Evolutionary conservation across 2,888 invertebrate species (phyloP), one percentile per base, ranked within the genome.

Genomic region (Leptopilina syphax): DNA sequence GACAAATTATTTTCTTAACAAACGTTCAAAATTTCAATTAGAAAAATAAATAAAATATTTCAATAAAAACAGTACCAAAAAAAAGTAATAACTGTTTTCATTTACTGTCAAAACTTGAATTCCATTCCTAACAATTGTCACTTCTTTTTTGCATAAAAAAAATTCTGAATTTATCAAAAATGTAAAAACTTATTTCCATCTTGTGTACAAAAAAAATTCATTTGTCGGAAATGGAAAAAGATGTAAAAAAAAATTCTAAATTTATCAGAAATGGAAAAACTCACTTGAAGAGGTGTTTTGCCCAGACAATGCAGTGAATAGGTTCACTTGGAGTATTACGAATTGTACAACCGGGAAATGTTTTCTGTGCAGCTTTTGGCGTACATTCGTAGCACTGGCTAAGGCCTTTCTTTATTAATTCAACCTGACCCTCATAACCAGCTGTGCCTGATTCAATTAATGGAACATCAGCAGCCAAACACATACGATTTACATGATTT

Each of bases 271-370:
- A 34, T 13, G 54, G 7, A 50, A n/a, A 76, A 41, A 93, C 94
- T 93, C 92, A 97, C 96, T 99, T 99, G 93, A 99, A 99, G 10
- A 99, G 94, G 93, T 99, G 98, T 92, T 99, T 99, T 0, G 98
- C 97, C 99, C 99, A 99, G 27, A 99, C 99, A 85, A 99, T 98
- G 92, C 99, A 99, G 92, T 99, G 99, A 86, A 99, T 98, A 0
- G 98, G 98, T 92, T 99, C 99, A 0, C 98, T 99, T 0, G 99
- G 99, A 0, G 99, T 99, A 91, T 99, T 99, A 65, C 99, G 94
- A 86, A 99, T 99, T 1, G 99, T 99, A 91, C 99, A 99, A 0
- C 99, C 98, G 0, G 99, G 99, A 92, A 95, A 99, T 7, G 97
- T 96, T 91, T 98, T 98, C 89, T 98, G 97, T 24, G 96, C 94